A percentile compares a stretch with the other conserved stretches of the same genome.
phyloP scores from a whole-genome alignment of 1,140 invertebrate species.

The Plodia interpunctella region DNA sequence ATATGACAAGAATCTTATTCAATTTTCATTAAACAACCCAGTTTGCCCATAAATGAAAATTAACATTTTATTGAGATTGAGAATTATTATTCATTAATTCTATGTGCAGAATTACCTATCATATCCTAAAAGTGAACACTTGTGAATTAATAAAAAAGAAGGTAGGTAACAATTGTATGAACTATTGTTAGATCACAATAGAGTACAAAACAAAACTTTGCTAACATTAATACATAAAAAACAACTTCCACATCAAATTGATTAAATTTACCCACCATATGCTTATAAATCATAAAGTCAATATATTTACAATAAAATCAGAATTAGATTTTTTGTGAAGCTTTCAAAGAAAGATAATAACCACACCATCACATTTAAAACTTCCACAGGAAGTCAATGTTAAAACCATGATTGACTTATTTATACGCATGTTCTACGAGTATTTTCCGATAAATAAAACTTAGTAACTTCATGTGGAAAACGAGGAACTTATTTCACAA shows the following conservation, averaged over 20 bases:
- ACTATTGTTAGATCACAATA: constrained; percentile 1
- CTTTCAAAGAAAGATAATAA: neutral
- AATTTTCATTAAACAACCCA: too few species aligned
- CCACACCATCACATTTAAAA: neutral
- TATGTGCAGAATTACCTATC: too few species aligned
- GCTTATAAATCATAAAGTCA: neutral
- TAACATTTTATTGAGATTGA: too few species aligned
- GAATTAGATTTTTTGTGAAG: neutral
- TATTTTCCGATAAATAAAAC: neutral
- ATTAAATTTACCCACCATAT: neutral
- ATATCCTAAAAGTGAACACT: neutral
- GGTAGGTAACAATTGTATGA: neutral
- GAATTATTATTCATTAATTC: too few species aligned
- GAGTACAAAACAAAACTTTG: neutral
- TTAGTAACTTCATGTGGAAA: neutral
- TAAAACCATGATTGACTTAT: neutral
- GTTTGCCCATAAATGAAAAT: too few species aligned
- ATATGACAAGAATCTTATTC: too few species aligned
- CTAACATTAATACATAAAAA: neutral
- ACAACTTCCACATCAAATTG: neutral
- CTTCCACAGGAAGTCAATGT: constrained; percentile 10
- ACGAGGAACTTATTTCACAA: neutral
- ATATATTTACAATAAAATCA: too few species aligned
- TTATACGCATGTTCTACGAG: neutral
- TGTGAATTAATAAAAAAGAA: neutral